Evolutionary conservation across 2,888 invertebrate species (phyloP).

Genomic region (Ophion costatus): DNA sequence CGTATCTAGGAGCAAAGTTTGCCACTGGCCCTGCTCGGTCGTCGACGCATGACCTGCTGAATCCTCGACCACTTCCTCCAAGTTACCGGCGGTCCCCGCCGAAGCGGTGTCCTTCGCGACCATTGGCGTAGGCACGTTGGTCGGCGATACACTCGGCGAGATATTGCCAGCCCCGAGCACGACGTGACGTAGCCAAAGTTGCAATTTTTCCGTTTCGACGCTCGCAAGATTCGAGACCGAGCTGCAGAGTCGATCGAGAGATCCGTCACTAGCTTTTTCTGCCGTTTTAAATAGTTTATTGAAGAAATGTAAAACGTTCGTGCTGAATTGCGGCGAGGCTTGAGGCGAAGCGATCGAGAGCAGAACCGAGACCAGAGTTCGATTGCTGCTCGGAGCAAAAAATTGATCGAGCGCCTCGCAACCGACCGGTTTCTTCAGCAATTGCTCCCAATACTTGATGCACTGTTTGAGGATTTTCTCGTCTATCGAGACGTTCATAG

Average conservation of each 20-base stretch:
- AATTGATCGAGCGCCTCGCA: conserved; percentile 93
- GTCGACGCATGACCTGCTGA: conserved; percentile 67
- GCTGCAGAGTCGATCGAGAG: conserved; percentile 88
- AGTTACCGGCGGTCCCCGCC: conserved; percentile 66
- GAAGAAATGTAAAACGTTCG: conserved; percentile 92
- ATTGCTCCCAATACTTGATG: conserved; percentile 93
- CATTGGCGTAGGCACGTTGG: conserved; percentile 84
- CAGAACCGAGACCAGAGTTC: conserved; percentile 91
- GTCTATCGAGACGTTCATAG: conserved; percentile 84
- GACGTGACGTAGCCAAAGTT: conserved; percentile 88
- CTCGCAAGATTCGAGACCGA: conserved; percentile 88
- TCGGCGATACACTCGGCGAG: conserved; percentile 83
- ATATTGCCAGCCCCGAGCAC: conserved; percentile 86
- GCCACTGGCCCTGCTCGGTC: conserved; percentile 75
- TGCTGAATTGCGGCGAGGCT: conserved; percentile 89
- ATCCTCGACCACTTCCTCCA: conserved; percentile 75
- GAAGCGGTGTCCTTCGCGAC: conserved; percentile 66
- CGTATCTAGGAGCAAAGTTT: conserved; percentile 73
- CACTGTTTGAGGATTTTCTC: conserved; percentile 88
- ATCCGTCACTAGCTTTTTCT: conserved; percentile 84
- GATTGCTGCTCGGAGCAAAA: conserved; percentile 88
- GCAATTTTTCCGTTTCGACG: conserved; percentile 87
- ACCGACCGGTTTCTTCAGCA: conserved; percentile 92
- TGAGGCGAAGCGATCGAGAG: conserved; percentile 92
- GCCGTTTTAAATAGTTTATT: conserved; percentile 88